These are phyloP conservation scores for Aulostomus chinensis DNA, from an alignment of 2,797 vertebrate species.

Conservation along the genomic window DNA sequence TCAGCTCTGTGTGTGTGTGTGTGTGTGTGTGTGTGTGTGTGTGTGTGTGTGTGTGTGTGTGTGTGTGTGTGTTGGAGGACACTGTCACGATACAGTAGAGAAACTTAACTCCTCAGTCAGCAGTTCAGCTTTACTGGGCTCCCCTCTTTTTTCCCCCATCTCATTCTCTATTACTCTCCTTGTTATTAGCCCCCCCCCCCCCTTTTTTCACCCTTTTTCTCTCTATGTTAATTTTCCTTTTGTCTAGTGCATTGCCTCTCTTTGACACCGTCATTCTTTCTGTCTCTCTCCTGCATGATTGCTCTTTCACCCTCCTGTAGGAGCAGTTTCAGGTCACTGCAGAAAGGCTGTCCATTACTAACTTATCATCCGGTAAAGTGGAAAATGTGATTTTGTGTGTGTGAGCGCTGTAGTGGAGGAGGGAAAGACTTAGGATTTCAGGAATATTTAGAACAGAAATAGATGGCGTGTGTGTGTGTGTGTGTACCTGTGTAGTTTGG, in stretches of 20 bases:
- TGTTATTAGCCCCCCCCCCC: slow-evolving; percentile 22
- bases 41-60: slow-evolving; percentile 18
- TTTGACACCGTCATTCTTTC: slow-evolving; percentile 42
- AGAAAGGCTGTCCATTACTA: slow-evolving; percentile 58
- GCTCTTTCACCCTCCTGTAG: slow-evolving; percentile 58
- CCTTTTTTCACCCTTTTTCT: slow-evolving; percentile 1
- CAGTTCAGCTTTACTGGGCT: slow-evolving; percentile 42
- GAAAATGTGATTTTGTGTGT: slow-evolving; percentile 57
- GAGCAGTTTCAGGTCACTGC: slow-evolving; percentile 62
- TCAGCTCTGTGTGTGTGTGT: slow-evolving; percentile 34
- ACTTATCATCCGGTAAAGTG: slow-evolving; percentile 57
- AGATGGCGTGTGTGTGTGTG: slow-evolving; percentile 2
- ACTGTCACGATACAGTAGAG: slow-evolving; percentile 47
- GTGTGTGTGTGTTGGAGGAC: slow-evolving; percentile 49
- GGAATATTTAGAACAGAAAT: background rate
- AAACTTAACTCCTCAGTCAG: slow-evolving; percentile 51
- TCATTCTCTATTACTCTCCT: slow-evolving; percentile 9
- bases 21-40: slow-evolving; percentile 29
- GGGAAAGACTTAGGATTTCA: slow-evolving; percentile 12
- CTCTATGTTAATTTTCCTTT: background rate
- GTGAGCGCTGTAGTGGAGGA: slow-evolving; percentile 1
- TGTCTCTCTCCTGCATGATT: slow-evolving; percentile 36
- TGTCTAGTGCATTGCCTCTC: slow-evolving; percentile 45
- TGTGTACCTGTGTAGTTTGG: slow-evolving; percentile 84
- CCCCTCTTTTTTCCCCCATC: slow-evolving; percentile 8